Conservation (phyloP, 2,113 vertebrate species). For the Neodon shergylaensis region DNA sequence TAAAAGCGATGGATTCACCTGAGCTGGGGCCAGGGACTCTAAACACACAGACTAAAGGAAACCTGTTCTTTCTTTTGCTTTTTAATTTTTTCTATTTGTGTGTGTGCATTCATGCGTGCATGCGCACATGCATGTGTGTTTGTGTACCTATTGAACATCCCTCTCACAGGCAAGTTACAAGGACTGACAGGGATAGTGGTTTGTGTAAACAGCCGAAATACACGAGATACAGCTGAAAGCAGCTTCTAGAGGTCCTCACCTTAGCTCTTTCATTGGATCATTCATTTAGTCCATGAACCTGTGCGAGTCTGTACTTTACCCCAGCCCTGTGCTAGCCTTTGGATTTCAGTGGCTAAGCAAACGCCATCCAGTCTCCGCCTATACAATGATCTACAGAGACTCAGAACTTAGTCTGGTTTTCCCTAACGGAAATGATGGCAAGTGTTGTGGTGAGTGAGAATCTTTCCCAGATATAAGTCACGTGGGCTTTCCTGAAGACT, state of each 20-base stretch:
- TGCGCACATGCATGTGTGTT: not conserved
- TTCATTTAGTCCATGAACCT: not conserved
- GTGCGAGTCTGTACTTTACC: not conserved
- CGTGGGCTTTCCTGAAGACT: not conserved
- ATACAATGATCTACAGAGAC: not conserved
- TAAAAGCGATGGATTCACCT: not conserved
- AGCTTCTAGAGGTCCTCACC: not conserved
- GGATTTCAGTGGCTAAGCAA: not conserved
- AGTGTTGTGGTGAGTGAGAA: not conserved
- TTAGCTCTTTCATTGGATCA: not conserved
- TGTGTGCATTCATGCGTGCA: not conserved
- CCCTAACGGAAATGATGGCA: not conserved
- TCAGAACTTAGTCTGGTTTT: not conserved
- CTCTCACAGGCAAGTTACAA: not conserved
- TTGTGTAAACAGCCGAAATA: not conserved
- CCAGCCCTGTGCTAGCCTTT: not conserved
- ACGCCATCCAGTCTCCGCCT: not conserved
- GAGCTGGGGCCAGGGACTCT: not conserved
- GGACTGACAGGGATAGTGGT: not conserved
- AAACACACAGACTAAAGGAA: not conserved
- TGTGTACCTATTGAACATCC: not conserved
- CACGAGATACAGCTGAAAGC: not conserved
- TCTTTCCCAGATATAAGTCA: not conserved
- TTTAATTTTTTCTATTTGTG: not conserved
- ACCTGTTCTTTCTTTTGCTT: not conserved